These are phyloP conservation scores for Drosophila nasuta DNA, from an alignment of 1,140 invertebrate species.

Conservation along the genomic window DNA sequence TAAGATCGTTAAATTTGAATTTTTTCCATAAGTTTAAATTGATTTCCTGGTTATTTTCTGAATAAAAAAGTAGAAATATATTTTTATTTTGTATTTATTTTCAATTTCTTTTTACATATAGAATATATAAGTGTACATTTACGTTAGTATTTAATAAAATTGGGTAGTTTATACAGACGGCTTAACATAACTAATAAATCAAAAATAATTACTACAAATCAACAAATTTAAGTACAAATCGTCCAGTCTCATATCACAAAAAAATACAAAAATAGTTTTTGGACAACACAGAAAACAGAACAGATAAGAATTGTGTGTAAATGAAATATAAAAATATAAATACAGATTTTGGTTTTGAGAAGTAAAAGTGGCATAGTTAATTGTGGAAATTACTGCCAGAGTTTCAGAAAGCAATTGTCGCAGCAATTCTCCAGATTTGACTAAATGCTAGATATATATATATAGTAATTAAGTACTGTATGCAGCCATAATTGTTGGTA, in stretches of 20 bases:
- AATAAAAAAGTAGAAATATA: neutral
- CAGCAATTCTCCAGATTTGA: constrained; percentile 52
- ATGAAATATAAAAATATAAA: constrained; percentile 9
- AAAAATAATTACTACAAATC: constrained; percentile 13
- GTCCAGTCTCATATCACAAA: constrained; percentile 41
- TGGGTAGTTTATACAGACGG: constrained; percentile 28
- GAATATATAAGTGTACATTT: constrained; percentile 52
- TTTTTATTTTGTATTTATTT: constrained; percentile 28
- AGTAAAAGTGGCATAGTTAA: constrained; percentile 3
- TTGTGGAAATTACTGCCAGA: constrained; percentile 47
- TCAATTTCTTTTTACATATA: constrained; percentile 17
- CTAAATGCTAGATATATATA: constrained; percentile 34
- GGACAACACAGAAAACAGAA: constrained; percentile 8
- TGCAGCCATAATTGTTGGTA: constrained; percentile 20
- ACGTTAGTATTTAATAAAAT: constrained; percentile 18
- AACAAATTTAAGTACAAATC: constrained; percentile 55
- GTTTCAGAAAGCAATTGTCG: constrained; percentile 55
- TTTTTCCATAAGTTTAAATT: neutral
- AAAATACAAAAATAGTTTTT: constrained; percentile 24
- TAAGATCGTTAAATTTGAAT: neutral
- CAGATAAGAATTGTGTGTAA: neutral
- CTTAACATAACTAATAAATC: constrained; percentile 41
- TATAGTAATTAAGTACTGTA: neutral
- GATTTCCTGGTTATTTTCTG: neutral
- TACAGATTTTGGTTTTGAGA: constrained; percentile 15